phyloP scores from a whole-genome alignment of 1,140 invertebrate species.

The Pseudomyrmex cubaensis region DNA sequence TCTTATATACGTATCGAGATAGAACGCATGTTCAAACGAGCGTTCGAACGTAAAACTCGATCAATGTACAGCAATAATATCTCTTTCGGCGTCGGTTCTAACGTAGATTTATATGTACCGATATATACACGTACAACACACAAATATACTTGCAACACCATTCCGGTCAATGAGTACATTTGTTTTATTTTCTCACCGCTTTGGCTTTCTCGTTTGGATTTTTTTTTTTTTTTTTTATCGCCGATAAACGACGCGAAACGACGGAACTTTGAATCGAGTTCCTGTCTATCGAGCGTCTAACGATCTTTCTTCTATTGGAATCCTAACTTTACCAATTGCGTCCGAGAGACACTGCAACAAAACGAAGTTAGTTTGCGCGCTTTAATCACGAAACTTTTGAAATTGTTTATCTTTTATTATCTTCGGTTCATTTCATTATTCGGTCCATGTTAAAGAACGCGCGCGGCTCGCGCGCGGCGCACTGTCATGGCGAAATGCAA shows the following conservation, averaged over 20 bases:
- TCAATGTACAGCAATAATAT: neutral
- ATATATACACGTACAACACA: neutral
- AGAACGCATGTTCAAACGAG: neutral
- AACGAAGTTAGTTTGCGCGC: constrained; percentile 51
- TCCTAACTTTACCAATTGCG: constrained; percentile 70
- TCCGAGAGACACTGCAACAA: constrained; percentile 49
- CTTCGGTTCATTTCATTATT: constrained; percentile 52
- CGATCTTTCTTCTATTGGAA: constrained; percentile 62
- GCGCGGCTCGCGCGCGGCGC: neutral
- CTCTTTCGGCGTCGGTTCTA: neutral
- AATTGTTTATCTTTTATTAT: constrained; percentile 66
- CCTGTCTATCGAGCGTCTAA: constrained; percentile 60
- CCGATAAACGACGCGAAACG: constrained; percentile 26
- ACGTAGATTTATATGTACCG: constrained; percentile 21
- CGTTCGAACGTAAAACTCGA: too few relatives aligned
- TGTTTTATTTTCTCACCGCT: neutral
- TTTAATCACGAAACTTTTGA: constrained; percentile 65
- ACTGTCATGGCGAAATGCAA: constrained; percentile 6
- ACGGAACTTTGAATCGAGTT: constrained; percentile 67
- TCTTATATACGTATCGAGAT: neutral
- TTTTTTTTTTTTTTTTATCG: neutral
- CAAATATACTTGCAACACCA: constrained; percentile 10
- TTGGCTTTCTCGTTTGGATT: neutral
- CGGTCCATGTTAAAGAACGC: constrained; percentile 15
- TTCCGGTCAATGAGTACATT: constrained; percentile 5